Conservation (phyloP, 2,888 invertebrate species). For the Cosmia pyralina region DNA sequence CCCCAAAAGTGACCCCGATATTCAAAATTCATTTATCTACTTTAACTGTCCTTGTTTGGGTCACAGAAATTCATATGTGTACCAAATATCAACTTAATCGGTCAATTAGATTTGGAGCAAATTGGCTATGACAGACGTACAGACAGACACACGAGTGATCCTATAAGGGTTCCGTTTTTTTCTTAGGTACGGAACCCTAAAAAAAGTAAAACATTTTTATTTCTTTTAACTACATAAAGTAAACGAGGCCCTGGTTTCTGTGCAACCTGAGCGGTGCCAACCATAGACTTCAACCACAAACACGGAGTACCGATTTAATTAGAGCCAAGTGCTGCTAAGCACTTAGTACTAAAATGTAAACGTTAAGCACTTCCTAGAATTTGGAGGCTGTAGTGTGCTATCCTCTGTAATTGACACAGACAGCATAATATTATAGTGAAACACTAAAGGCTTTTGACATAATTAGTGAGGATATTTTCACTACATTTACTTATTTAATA, state of each 20-base stretch:
- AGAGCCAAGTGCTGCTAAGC: too few species aligned
- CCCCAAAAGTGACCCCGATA: too few species aligned
- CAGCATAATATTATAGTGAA: neutral
- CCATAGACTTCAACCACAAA: neutral
- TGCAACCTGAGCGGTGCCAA: neutral
- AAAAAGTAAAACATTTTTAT: neutral
- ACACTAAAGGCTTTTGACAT: neutral
- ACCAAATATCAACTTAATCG: too few species aligned
- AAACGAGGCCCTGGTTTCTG: neutral
- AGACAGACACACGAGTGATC: too few species aligned
- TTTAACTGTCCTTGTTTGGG: too few species aligned
- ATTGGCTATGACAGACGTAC: too few species aligned
- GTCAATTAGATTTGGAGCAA: too few species aligned
- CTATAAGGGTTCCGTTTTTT: too few species aligned
- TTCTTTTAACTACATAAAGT: neutral
- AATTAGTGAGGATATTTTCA: neutral
- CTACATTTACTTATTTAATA: neutral
- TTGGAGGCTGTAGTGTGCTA: neutral
- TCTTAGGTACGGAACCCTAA: too few species aligned
- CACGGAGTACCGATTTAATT: constrained; percentile 7
- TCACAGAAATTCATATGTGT: too few species aligned
- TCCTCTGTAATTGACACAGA: neutral
- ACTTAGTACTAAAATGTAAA: neutral
- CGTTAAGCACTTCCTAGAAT: neutral
- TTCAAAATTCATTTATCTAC: too few species aligned